Evolutionary conservation across 2,888 invertebrate genomes (phyloP), one percentile per base, ranked within the genome.

Genomic region (Cephalotes varians): DNA sequence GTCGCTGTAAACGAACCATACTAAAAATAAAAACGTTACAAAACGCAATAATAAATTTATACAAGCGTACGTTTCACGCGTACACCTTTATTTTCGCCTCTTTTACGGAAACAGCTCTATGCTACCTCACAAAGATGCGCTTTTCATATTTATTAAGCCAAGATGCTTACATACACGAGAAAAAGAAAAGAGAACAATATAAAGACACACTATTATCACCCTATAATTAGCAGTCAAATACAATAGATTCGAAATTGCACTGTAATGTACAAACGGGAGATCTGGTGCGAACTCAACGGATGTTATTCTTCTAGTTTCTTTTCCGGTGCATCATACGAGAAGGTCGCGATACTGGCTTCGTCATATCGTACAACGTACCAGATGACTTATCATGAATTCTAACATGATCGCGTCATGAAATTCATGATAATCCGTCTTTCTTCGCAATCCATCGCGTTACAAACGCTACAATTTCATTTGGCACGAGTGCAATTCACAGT

Each of bases 391-490:
- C 76, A 82, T 81, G 76, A 84, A 82, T 65, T 74, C 67, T 83
- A 60, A 73, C 73, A 62, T 44, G 15, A 1, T 54, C 56, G 25
- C 37, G 25, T 71, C 71, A 54, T 25, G 10, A 12, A 25, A 71
- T 71, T 56, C 77, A 44, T 60, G 79, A 86, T 83, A 44, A 79
- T 83, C 69, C 56, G 21, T 84, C 67, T 47, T 31, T 28, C 82
- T 31, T 28, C 82, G 60, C 34, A 49, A 51, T 60, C 64, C 83
- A 82, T 81, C 62, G 82, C 65, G 73, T 85, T 79, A 58, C 37
- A 82, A 86, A 89, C 87, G 87, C 87, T 87, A 87, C 87, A 86
- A 89, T 84, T 87, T 90, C 83, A 88, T 90, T 92, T 91, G 92
- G 91, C 92, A 92, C 91, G 88, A 91, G 83, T 85, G 88, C 88